Evolutionary conservation across 2,797 vertebrate species (phyloP), one percentile per base, ranked within the genome.

Genomic region (Thalassophryne amazonica): DNA sequence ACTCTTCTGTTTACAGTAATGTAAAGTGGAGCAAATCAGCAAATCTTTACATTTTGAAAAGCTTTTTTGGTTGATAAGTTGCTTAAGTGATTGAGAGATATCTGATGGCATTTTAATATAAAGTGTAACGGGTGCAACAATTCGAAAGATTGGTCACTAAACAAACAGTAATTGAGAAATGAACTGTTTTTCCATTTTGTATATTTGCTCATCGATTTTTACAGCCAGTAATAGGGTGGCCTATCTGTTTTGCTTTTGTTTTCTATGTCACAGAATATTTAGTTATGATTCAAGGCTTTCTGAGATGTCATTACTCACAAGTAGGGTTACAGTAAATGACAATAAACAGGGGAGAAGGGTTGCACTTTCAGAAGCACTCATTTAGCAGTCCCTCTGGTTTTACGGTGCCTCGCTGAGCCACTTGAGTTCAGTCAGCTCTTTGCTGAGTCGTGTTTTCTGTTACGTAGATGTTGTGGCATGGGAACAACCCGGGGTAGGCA

Each of bases 321-420:
- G 68, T 35, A 32, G 42, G 39, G 37, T 86, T 86, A 87, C 79
- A 67, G 85, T 87, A 83, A 81, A 49, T 86, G 76, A 84, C 77
- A 79, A 49, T 43, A 60, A 47, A 41, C 3, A 10, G 69, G 50
- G 42, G 22, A 42, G 45, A 10, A 0, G 0, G 48, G 28, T 76
- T 78, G 61, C 40, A 2, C 65, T 81, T 82, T 81, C 69, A 36
- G 20, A 51, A 35, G 48, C 54, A 57, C 67, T 74, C 71, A 74
- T 70, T 53, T 42, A 5, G 54, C 39, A 35, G 69, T 64, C 59
- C 64, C 41, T 34, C 46, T 57, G 54, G 45, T 72, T 80, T 58
- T 6, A 39, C 52, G 63, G 36, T 33, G 51, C 19, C 2, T 30
- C 43, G 23, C 13, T 20, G 16, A 24, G 16, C 2, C n/a, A 13